phyloP scores from a whole-genome alignment of 2,113 vertebrate species.

The Xerus inauris region DNA sequence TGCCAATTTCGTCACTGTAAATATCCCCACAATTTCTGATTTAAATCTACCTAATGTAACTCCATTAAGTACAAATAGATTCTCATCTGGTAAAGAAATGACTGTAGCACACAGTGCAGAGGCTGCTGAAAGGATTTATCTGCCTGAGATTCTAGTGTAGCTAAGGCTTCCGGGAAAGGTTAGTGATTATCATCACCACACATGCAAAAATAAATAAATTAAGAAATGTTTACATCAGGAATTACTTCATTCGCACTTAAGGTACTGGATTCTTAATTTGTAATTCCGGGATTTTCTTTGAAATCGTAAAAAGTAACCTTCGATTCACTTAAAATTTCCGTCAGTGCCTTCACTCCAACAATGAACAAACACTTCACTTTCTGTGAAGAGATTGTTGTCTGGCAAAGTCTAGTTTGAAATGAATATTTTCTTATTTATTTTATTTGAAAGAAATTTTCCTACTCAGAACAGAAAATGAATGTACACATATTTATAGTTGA shows the following conservation, averaged over 20 bases:
- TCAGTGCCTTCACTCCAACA: not conserved
- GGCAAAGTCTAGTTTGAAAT: not conserved
- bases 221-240: not conserved
- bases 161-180: not conserved
- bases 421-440: not conserved
- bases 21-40: not conserved
- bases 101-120: not conserved
- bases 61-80: not conserved
- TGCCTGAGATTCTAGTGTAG: not conserved
- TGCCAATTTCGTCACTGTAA: not conserved
- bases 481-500: not conserved
- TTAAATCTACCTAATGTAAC: not conserved
- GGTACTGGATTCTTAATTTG: not conserved
- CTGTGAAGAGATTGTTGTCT: not conserved
- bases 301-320: not conserved
- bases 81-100: not conserved
- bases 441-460: not conserved
- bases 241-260: not conserved
- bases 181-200: not conserved
- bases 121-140: not conserved
- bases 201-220: not conserved
- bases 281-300: not conserved
- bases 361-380: not conserved
- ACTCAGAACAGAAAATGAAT: not conserved
- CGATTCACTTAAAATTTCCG: not conserved